Evolutionary conservation across 2,797 vertebrate genomes (phyloP), one percentile per base, ranked within the genome.

Genomic region (Cryptoprocta ferox): DNA sequence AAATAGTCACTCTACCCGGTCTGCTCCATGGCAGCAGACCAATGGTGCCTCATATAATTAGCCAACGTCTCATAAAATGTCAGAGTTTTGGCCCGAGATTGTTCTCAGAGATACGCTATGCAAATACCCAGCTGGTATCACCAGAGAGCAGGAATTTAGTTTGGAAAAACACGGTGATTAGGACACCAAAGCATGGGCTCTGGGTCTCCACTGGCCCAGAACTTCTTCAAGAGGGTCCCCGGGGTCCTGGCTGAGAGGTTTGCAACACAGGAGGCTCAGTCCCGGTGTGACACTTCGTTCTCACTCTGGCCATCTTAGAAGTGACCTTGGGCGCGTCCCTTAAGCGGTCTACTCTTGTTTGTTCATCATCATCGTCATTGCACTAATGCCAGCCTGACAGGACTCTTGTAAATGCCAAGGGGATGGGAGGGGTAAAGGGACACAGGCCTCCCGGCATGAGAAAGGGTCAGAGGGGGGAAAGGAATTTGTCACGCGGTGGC

Each of bases 41-140:
- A 78, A 4, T 5, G 61, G 56, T 50, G 35, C 45, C 84, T 85
- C 90, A 6, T 82, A 65, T 48, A 92, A 89, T 89, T 87, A 95
- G 79, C 65, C 61, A 94, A 37, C 45, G 75, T 95, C 92, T 96
- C 82, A 94, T 97, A 97, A 98, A 91, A 59, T 37, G 1, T 48
- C n/a, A 68, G 75, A 16, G 75, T n/a, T 95, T 95, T 39, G 32
- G 24, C 93, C 89, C 48, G 50, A 98, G 97, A 97, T 93, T 94
- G 92, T 93, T 90, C 96, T 97, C 79, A 32, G 63, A 96, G 96
- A 96, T 95, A 95, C 3, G 63, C 50, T 97, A 97, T 97, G 97
- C 70, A 98, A 97, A 96, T 95, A 92, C 35, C 26, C 68, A 78
- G 59, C 70, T 76, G 78, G 82, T 88, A 81, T 94, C 45, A 88